A percentile compares a stretch with the other conserved stretches of the same genome.
These are phyloP conservation scores for Bos javanicus DNA, from an alignment of 2,113 vertebrate genomes.

Conservation along the genomic window DNA sequence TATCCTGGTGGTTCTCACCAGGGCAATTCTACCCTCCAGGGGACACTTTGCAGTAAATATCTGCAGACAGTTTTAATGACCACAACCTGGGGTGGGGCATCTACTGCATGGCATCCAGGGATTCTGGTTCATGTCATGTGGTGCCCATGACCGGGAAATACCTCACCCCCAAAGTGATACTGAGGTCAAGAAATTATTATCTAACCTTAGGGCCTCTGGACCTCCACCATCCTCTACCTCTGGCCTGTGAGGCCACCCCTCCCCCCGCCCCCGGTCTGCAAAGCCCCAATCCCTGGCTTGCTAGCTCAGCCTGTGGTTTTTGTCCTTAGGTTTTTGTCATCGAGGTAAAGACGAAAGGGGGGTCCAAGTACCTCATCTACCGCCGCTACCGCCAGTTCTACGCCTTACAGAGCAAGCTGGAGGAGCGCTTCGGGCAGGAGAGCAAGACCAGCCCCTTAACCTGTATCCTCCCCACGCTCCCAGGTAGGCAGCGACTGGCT, in stretches of 20 bases:
- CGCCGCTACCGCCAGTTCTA: conserved; percentile 93
- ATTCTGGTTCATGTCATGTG: rapidly evolving
- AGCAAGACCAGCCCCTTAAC: conserved; percentile 75
- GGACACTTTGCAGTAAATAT: no score
- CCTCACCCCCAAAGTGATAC: rapidly evolving
- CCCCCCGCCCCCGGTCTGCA: rapidly evolving
- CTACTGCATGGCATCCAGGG: rapidly evolving
- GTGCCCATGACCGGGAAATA: rapidly evolving
- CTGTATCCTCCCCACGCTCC: conserved; percentile 88
- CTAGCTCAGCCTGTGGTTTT: no score
- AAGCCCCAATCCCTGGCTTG: background rate
- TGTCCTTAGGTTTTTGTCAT: conserved; percentile 90
- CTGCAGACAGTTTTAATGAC: background rate
- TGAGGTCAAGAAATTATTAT: rapidly evolving
- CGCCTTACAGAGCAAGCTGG: conserved; percentile 87
- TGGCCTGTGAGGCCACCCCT: no score
- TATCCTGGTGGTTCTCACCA: background rate
- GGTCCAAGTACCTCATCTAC: conserved; percentile 93
- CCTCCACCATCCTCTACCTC: no score
- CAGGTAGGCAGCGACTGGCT: conserved; percentile 80
- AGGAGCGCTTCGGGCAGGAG: conserved; percentile 86
- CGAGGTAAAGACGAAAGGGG: conserved; percentile 95
- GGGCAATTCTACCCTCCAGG: rapidly evolving
- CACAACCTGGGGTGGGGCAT: background rate
- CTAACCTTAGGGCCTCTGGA: background rate